Conservation (phyloP, 2,113 vertebrate species). For the Perca schrenkii region DNA sequence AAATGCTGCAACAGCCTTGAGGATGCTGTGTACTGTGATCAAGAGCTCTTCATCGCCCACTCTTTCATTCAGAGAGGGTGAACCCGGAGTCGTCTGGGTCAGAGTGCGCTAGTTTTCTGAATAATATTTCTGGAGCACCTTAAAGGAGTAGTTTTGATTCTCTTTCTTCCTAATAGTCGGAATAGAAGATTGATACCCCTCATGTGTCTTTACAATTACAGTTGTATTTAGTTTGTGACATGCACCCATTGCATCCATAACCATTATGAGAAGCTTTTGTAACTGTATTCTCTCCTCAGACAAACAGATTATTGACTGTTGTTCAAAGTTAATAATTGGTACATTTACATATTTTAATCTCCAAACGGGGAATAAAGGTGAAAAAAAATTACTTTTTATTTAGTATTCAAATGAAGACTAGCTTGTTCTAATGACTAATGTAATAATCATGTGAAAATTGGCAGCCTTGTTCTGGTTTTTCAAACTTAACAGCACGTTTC, state of each 20-base stretch:
- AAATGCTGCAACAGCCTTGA: constrained; percentile 22
- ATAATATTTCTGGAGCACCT: neutral
- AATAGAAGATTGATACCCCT: neutral
- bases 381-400: constrained; percentile 10
- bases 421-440: constrained; percentile 34
- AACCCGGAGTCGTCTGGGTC: neutral
- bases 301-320: neutral
- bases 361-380: neutral
- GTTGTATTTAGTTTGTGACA: neutral
- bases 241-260: neutral
- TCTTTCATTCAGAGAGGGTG: constrained; percentile 12
- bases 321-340: constrained; percentile 12
- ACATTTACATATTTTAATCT: constrained; percentile 22
- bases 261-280: neutral
- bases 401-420: constrained; percentile 24
- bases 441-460: neutral
- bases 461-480: constrained; percentile 2
- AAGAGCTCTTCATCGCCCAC: constrained; percentile 2
- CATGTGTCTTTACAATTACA: neutral
- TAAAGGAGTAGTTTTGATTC: neutral
- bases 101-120: neutral
- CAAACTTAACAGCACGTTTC: neutral
- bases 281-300: neutral
- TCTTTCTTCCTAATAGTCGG: neutral
- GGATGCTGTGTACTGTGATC: constrained; percentile 28